Evolutionary conservation across 2,113 vertebrate species (phyloP).

Genomic region (mouse (Mus musculus)): DNA sequence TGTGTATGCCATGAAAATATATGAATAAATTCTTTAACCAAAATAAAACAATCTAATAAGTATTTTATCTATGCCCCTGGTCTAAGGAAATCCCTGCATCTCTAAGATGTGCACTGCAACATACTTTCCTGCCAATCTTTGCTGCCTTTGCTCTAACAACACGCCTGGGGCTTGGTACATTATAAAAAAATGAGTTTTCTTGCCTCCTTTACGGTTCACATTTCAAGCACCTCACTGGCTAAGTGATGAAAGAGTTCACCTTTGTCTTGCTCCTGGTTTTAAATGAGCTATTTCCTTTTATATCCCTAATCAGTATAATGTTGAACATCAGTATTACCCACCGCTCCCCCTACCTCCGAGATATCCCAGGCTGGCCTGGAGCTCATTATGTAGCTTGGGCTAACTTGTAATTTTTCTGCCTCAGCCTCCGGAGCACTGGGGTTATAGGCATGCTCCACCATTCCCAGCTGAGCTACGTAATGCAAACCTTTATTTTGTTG

Average conservation of each 20-base stretch:
- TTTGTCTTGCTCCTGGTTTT: not conserved
- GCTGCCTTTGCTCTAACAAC: too few relatives aligned
- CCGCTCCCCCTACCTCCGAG: not conserved
- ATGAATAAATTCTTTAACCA: not conserved
- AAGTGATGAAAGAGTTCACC: not conserved
- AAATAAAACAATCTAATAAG: not conserved
- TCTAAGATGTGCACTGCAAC: too few relatives aligned
- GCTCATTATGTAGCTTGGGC: not conserved
- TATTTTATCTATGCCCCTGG: not conserved
- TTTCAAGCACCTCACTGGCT: not conserved
- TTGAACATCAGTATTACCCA: not conserved
- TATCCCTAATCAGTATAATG: not conserved
- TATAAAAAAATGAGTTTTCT: not conserved
- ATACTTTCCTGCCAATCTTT: not conserved
- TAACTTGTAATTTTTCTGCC: not conserved
- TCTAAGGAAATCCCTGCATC: not conserved
- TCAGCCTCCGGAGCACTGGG: not conserved
- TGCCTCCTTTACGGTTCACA: not conserved
- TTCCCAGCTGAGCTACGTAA: not conserved
- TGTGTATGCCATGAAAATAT: not conserved
- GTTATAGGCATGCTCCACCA: not conserved
- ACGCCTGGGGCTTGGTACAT: not conserved
- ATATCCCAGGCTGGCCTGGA: not conserved
- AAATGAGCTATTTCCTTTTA: not conserved
- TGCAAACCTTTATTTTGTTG: not conserved